phyloP scores from a whole-genome alignment of 2,797 vertebrate species.

The Strix occidentalis region DNA sequence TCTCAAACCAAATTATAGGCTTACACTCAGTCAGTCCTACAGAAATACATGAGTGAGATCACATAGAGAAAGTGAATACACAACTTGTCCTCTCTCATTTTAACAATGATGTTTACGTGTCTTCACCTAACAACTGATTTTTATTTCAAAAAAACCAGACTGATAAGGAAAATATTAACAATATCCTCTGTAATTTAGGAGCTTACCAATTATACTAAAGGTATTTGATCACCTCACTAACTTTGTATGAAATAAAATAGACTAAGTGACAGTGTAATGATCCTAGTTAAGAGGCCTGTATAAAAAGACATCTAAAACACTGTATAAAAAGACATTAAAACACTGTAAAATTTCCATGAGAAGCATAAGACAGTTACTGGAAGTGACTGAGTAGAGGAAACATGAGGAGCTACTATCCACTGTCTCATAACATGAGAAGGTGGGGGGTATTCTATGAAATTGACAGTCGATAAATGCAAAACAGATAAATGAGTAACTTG shows the following conservation, averaged over 20 bases:
- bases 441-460: constrained; percentile 1
- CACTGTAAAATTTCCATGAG: constrained; percentile 25
- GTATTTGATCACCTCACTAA: not conserved
- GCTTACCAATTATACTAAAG: not conserved
- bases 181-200: not conserved
- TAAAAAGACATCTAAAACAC: not conserved
- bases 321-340: not conserved
- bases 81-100: not conserved
- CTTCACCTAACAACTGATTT: not conserved
- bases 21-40: not conserved
- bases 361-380: not conserved
- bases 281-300: not conserved
- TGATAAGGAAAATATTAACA: constrained; percentile 1
- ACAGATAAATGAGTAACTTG: constrained; percentile 29
- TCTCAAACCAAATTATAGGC: not conserved
- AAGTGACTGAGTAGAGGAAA: constrained; percentile 24
- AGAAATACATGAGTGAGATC: not conserved
- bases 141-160: not conserved
- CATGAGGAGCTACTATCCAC: constrained; percentile 24
- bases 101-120: not conserved
- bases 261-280: not conserved
- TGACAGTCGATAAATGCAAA: constrained; percentile 40
- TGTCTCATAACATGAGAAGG: constrained; percentile 23
- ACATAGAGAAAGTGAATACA: not conserved
- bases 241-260: not conserved